A percentile compares a stretch with the other conserved stretches of the same genome.
These are phyloP conservation scores for Cyprinodon diabolis DNA, from an alignment of 2,797 vertebrate genomes.

Conservation along the genomic window DNA sequence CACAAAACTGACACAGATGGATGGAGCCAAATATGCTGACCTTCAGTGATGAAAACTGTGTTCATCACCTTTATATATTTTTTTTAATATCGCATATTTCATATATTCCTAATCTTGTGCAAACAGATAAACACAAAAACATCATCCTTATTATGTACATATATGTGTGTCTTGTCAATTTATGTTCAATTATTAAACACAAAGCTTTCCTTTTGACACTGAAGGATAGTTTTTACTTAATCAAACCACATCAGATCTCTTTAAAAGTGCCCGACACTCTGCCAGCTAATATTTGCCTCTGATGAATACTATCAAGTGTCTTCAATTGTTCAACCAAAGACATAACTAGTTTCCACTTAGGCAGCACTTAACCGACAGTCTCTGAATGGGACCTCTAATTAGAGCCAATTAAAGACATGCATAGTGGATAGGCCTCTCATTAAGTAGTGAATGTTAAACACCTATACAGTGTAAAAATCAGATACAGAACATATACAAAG, in stretches of 20 bases:
- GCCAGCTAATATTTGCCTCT: constrained; percentile 44
- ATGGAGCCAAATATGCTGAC: background rate
- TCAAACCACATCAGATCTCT: background rate
- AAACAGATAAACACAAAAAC: background rate
- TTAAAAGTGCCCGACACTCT: constrained; percentile 11
- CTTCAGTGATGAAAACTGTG: background rate
- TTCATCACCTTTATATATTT: background rate
- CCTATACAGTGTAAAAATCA: constrained; percentile 9
- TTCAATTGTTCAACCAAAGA: constrained; percentile 48
- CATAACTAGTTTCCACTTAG: constrained; percentile 49
- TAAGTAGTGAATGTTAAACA: constrained; percentile 44
- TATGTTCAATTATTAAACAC: background rate
- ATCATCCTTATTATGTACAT: background rate
- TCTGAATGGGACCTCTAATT: constrained; percentile 54
- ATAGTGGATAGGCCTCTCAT: constrained; percentile 46
- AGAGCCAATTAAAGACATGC: constrained; percentile 49
- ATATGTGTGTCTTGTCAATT: background rate
- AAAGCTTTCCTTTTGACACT: background rate
- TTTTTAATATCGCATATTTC: background rate
- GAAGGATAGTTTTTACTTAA: background rate
- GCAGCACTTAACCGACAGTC: constrained; percentile 44
- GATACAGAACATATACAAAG: background rate
- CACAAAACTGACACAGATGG: background rate
- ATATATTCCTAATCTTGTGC: background rate
- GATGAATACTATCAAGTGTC: constrained; percentile 32